Evolutionary conservation across 2,113 vertebrate genomes (phyloP), one percentile per base, ranked within the genome.

Genomic region (Odobenus rosmarus): DNA sequence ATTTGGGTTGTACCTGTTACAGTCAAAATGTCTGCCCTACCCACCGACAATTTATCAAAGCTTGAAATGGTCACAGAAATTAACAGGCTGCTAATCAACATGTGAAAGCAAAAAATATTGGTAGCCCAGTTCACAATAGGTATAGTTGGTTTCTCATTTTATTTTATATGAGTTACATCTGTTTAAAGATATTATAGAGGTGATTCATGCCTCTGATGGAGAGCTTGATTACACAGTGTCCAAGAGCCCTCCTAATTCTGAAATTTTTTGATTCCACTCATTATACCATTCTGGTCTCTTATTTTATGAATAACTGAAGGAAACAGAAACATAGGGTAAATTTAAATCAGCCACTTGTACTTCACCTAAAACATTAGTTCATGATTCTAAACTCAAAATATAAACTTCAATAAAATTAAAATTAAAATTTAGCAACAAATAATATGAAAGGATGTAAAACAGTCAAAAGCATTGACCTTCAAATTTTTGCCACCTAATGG

Each of bases 391-490:
- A 76, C 13, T 87, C 64, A 96, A 90, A 92, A 85, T 67, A 89
- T 15, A 95, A 93, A 62, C 51, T 76, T 93, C 18, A 84, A 69
- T 85, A 69, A 39, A 33, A 91, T 62, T 89, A 46, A 93, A 96
- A 90, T 51, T 96, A 53, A 72, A 98, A 96, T 9, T 80, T 88
- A 96, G 49, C 92, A 92, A 90, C 28, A 94, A 95, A 21, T 80
- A 83, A 42, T 57, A 42, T 79, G 39, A 93, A 97, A 93, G 62
- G 39, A 97, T 67, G 1, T 64, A 64, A 67, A 88, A 76, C 5
- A 64, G 53, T 62, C 51, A 86, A 95, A 96, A 95, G 67, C 39
- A 85, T 4, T 86, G 39, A 55, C 95, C 80, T 97, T 97, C 92
- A 87, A 93, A 92, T 61, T 49, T 49, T 36, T 88, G 15, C 21